Evolutionary conservation across 2,888 invertebrate genomes (phyloP).

Genomic region (Tetragonula carbonaria): DNA sequence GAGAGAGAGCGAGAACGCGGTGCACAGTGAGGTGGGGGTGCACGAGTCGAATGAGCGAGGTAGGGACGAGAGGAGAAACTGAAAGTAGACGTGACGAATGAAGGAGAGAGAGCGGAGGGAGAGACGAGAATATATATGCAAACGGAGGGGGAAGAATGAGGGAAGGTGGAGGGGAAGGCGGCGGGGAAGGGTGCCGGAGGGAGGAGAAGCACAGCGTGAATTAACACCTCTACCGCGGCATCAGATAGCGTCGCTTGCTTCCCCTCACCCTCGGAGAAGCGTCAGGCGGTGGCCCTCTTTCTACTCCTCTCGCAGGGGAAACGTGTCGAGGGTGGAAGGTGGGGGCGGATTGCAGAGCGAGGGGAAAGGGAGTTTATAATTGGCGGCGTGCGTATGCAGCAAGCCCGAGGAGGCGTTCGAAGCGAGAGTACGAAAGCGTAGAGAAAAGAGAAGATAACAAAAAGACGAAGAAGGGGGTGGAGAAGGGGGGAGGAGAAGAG

Average conservation of each 20-base stretch:
- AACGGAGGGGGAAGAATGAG: neutral
- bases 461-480: slow-evolving; percentile 17
- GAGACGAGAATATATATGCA: neutral
- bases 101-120: neutral
- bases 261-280: slow-evolving; percentile 65
- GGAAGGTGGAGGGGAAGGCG: slow-evolving; percentile 3
- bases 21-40: slow-evolving; percentile 14
- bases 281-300: slow-evolving; percentile 38
- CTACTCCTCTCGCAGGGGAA: slow-evolving; percentile 9
- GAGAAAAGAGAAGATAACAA: slow-evolving; percentile 36
- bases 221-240: slow-evolving; percentile 82
- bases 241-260: slow-evolving; percentile 78
- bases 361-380: slow-evolving; percentile 70
- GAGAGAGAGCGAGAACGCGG: neutral
- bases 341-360: slow-evolving; percentile 29
- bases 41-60: slow-evolving; percentile 21
- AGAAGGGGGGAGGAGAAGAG: neutral
- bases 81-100: neutral
- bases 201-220: slow-evolving; percentile 75
- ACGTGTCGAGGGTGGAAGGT: slow-evolving; percentile 26
- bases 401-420: slow-evolving; percentile 47
- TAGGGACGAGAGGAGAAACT: slow-evolving; percentile 1
- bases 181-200: slow-evolving; percentile 20
- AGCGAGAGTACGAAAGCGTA: slow-evolving; percentile 26
- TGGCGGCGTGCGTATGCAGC: slow-evolving; percentile 72